Evolutionary conservation across 2,888 invertebrate genomes (phyloP), one percentile per base, ranked within the genome.

Genomic region (Achlya flavicornis): DNA sequence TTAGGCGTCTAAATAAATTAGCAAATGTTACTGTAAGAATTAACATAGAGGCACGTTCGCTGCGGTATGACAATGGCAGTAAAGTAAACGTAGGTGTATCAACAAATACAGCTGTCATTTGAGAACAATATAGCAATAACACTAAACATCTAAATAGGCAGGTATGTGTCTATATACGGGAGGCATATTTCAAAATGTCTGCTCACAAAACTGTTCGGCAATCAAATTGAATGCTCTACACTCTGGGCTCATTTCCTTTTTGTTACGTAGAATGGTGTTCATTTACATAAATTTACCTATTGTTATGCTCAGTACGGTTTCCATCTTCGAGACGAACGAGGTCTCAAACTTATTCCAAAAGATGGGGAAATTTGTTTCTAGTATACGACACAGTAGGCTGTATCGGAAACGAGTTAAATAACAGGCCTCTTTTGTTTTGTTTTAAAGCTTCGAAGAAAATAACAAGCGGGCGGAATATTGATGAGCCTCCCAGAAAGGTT

Each of bases 381-480:
- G 85, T 84, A 88, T 90, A 90, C 91, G 88, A 84, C 85, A 79
- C 84, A 83, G 81, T 83, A 84, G 89, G 90, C 88, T 81, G 88
- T 92, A 93, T 93, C 91, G 92, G 91, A 93, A 93, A 93, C 89
- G 90, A 92, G 92, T 92, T 91, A 92, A 92, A 89, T 89, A 89
- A 91, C 87, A 85, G 80, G 85, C 84, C 89, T 86, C 90, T 88
- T 91, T 89, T 89, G 90, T 87, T 87, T 87, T 83, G 83, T 82
- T 85, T 85, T 85, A 84, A 85, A 80, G 88, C 87, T 81, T 79
- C 74, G 75, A 80, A 79, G 86, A 88, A 88, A 90, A 90, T 89
- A 90, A 89, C 87, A 89, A 88, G 84, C 81, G 76, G 76, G 80
- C 82, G 73, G 91, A 92, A 91, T 91, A 91, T 88, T 89, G 89